A percentile compares a stretch with the other conserved stretches of the same genome.
Conservation (phyloP, 2,113 vertebrate species). For the Barbus barbus region DNA sequence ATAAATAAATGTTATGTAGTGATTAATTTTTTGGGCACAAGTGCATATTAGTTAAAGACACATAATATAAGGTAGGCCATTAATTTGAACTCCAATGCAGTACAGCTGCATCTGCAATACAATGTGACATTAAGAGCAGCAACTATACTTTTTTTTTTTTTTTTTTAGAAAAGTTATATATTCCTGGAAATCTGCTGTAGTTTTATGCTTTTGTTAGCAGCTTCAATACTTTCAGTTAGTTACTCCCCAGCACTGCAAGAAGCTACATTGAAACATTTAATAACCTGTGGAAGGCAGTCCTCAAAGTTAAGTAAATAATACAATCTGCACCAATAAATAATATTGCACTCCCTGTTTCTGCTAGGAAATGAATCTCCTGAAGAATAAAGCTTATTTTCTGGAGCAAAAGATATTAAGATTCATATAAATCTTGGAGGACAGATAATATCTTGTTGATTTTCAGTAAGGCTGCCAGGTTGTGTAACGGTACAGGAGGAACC, state of each 20-base stretch:
- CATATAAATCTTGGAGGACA: neutral
- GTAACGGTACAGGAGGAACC: neutral
- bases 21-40: no score
- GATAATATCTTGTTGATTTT: slow-evolving; percentile 19
- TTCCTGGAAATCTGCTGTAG: neutral
- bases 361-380: neutral
- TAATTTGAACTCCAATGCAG: no score
- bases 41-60: no score
- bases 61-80: no score
- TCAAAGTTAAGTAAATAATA: slow-evolving; percentile 14
- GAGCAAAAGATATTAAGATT: slow-evolving; percentile 25
- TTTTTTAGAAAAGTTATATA: neutral
- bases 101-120: no score
- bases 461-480: neutral
- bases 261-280: slow-evolving; percentile 7
- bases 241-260: neutral
- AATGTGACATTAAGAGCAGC: no score
- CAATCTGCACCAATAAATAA: slow-evolving; percentile 22
- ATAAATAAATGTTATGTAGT: no score
- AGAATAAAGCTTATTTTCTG: slow-evolving; percentile 20
- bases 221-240: neutral
- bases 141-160: no score
- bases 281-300: slow-evolving; percentile 13
- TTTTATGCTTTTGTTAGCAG: neutral
- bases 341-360: slow-evolving; percentile 3